Evolutionary conservation across 2,797 vertebrate species (phyloP).

Genomic region (Podargus strigoides): DNA sequence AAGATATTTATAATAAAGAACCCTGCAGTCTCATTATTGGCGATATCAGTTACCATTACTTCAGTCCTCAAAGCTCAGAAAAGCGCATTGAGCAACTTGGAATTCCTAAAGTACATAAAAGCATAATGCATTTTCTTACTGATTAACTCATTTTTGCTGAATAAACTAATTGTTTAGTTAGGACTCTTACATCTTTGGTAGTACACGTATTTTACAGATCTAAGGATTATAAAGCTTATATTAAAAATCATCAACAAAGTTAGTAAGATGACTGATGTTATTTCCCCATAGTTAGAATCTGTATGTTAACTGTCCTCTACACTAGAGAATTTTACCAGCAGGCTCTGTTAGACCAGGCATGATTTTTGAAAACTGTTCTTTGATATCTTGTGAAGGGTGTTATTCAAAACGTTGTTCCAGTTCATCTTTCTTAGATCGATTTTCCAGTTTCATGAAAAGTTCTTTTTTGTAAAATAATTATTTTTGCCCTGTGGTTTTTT

Average conservation of each 20-base stretch:
- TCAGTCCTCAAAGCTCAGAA: not conserved
- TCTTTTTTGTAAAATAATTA: not conserved
- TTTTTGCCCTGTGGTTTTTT: not conserved
- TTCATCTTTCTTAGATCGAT: not conserved
- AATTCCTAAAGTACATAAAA: conserved; percentile 9
- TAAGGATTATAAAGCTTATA: not conserved
- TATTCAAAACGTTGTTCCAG: not conserved
- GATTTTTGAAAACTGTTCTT: not conserved
- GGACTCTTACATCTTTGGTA: not conserved
- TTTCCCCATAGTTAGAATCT: not conserved
- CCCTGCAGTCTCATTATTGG: conserved; percentile 69
- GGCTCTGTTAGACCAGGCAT: not conserved
- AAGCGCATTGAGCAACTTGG: not conserved
- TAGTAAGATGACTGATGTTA: not conserved
- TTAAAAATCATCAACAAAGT: not conserved
- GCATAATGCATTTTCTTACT: not conserved
- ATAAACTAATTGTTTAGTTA: not conserved
- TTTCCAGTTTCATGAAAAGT: not conserved
- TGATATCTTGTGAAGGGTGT: not conserved
- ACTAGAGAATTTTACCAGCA: not conserved
- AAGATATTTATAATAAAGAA: conserved; percentile 54
- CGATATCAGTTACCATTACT: conserved; percentile 30
- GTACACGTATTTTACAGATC: not conserved
- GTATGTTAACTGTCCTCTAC: not conserved
- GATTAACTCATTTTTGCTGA: not conserved